phyloP scores from a whole-genome alignment of 2,113 vertebrate species.

The Oxygymnocypris stewartii region DNA sequence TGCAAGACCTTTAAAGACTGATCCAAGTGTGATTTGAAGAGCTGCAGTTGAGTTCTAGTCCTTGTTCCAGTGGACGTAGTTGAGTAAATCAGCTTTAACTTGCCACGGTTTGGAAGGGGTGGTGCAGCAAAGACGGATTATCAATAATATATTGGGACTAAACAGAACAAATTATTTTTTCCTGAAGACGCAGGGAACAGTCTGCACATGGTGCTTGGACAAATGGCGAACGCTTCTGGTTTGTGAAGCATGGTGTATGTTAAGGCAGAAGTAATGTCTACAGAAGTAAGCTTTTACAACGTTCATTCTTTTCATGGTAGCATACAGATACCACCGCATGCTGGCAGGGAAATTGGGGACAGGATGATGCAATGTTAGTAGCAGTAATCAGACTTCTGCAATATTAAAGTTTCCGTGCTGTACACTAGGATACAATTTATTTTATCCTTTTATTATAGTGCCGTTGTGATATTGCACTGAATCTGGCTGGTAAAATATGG shows the following conservation, averaged over 20 bases:
- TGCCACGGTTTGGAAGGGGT: conserved; percentile 31
- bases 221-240: background rate
- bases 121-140: conserved; percentile 50
- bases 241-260: conserved; percentile 13
- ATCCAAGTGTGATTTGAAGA: conserved; percentile 5
- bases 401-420: background rate
- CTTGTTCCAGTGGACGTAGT: background rate
- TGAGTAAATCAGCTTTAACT: conserved; percentile 43
- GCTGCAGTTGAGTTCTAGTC: conserved; percentile 11
- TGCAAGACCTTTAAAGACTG: background rate
- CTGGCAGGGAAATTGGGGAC: background rate
- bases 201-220: background rate
- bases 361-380: background rate
- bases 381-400: conserved; percentile 3
- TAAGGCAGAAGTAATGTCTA: conserved; percentile 40
- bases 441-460: background rate
- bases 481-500: background rate
- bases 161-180: conserved; percentile 6
- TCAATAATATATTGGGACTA: conserved; percentile 37
- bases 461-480: background rate
- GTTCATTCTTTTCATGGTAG: background rate
- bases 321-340: background rate
- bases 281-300: conserved; percentile 43
- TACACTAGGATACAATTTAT: background rate
- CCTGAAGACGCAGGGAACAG: background rate